Percentiles rank a stretch among this genome's conserved stretches.
Evolutionary conservation across 1,140 invertebrate genomes (phyloP).

Genomic region (Brevipalpus yothersi): DNA sequence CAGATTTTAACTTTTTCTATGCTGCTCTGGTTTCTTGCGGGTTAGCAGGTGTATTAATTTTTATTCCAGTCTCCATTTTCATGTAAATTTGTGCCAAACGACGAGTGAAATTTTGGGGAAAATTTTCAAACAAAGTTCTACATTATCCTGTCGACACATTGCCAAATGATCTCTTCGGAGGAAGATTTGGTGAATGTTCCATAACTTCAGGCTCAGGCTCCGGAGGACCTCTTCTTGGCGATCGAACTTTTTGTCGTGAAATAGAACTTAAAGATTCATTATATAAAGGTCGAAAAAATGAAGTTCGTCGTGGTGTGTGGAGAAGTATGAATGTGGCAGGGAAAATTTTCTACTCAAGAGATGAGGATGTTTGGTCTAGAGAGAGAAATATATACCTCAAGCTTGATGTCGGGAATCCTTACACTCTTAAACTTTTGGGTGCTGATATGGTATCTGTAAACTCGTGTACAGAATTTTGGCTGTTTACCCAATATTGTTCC

Average conservation of each 20-base stretch:
- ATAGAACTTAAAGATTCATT: slow-evolving; percentile 78
- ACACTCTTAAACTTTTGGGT: slow-evolving; percentile 79
- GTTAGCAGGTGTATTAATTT: not conserved
- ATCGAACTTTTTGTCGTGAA: slow-evolving; percentile 78
- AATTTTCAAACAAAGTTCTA: not conserved
- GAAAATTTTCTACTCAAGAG: slow-evolving; percentile 70
- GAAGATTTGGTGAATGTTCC: not conserved
- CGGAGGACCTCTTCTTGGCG: slow-evolving; percentile 66
- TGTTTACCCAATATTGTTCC: slow-evolving; percentile 83
- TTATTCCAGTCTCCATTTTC: not conserved
- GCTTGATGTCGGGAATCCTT: slow-evolving; percentile 77
- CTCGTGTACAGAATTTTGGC: slow-evolving; percentile 53
- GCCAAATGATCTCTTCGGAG: not conserved
- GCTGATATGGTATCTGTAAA: slow-evolving; percentile 69
- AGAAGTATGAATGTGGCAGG: slow-evolving; percentile 80
- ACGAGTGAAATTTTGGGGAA: not conserved
- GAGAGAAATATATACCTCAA: slow-evolving; percentile 92
- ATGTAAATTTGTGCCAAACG: too few relatives aligned
- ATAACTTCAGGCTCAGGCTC: slow-evolving; percentile 61
- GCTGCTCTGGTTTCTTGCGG: not conserved
- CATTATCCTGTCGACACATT: not conserved
- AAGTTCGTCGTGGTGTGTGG: slow-evolving; percentile 75
- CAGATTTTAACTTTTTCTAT: not conserved
- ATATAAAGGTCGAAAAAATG: slow-evolving; percentile 77
- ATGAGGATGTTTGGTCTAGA: slow-evolving; percentile 80